Evolutionary conservation across 2,113 vertebrate species (phyloP).

Genomic region (Myotis brandtii): DNA sequence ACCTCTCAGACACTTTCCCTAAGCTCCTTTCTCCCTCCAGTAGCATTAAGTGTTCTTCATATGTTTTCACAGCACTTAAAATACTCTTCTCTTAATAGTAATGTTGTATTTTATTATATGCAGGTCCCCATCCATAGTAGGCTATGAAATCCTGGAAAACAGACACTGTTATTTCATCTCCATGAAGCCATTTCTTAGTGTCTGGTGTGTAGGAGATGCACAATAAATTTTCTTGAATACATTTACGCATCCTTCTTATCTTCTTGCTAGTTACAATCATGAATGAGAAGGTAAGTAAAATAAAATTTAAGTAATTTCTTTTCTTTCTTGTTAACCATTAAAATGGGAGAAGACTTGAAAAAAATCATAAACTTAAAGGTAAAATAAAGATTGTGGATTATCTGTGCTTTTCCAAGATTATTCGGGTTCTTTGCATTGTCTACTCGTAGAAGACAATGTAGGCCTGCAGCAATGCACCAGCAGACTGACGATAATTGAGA

Average conservation of each 20-base stretch:
- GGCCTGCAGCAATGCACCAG: conserved; percentile 41
- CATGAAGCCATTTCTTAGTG: background rate
- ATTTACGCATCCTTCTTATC: background rate
- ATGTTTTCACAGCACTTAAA: conserved; percentile 17
- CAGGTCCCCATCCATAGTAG: background rate
- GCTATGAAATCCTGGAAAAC: background rate
- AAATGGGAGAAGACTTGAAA: background rate
- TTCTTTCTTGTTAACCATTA: conserved; percentile 44
- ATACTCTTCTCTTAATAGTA: background rate
- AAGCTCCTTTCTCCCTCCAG: background rate
- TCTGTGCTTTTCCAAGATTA: conserved; percentile 44
- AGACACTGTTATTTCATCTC: background rate
- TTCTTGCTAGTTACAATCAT: background rate
- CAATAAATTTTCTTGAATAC: background rate
- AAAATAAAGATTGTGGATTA: conserved; percentile 33
- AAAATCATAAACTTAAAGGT: background rate
- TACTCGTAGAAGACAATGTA: background rate
- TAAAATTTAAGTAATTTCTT: conserved; percentile 38
- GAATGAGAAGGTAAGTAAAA: conserved; percentile 34
- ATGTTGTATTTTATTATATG: background rate
- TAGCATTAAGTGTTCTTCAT: background rate
- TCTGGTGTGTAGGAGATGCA: background rate
- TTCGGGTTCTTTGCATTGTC: conserved; percentile 4
- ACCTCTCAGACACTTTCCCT: background rate
- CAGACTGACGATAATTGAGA: conserved; percentile 51